Evolutionary conservation across 1,140 invertebrate species (phyloP).

Genomic region (Procambarus virginalis): DNA sequence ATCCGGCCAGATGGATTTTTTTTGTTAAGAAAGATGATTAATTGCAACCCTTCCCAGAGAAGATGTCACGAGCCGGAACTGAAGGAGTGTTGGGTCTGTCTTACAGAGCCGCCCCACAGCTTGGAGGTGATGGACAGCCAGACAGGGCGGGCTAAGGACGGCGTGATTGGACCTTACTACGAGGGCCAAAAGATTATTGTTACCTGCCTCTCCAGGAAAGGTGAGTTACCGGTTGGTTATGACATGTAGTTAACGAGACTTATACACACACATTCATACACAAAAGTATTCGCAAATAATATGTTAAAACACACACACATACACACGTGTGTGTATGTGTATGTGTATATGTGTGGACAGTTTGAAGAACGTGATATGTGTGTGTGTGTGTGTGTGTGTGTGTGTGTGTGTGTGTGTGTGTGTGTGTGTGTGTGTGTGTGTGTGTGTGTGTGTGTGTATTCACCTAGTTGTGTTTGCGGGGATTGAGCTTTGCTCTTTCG

Average conservation of each 20-base stretch:
- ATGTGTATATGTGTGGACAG: no score
- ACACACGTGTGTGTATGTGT: neutral
- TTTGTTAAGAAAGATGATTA: no score
- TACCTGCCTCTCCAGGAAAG: constrained; percentile 37
- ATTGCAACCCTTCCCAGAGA: neutral
- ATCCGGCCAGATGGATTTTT: no score
- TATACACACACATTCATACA: no score
- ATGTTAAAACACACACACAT: no score
- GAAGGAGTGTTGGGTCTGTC: neutral
- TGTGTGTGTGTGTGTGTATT: neutral
- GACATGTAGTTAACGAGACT: no score
- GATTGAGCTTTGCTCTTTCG: no score
- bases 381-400: neutral
- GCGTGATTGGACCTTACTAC: constrained; percentile 27
- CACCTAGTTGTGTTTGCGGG: no score
- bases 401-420: constrained; percentile 32
- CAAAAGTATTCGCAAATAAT: no score
- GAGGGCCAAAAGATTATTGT: constrained; percentile 36
- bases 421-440: constrained; percentile 14
- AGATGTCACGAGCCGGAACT: neutral
- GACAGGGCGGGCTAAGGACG: constrained; percentile 19
- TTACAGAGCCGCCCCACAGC: constrained; percentile 34
- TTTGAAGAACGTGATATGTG: no score
- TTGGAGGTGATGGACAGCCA: constrained; percentile 40
- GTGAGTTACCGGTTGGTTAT: neutral